Percentiles rank a stretch among this genome's conserved stretches.
Evolutionary conservation across 2,797 vertebrate genomes (phyloP).

Genomic region (Falco naumanni): DNA sequence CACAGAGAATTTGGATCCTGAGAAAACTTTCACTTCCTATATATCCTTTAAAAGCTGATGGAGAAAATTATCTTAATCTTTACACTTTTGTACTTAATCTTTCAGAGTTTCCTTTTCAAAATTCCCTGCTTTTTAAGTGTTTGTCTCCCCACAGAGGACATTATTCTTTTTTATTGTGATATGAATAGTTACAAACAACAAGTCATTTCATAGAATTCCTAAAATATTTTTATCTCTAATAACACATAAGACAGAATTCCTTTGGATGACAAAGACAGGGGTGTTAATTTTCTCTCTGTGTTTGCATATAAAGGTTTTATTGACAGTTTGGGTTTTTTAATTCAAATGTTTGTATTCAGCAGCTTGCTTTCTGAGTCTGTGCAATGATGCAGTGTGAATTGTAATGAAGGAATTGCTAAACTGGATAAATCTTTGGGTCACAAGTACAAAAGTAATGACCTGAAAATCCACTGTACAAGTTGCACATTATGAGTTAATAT

Average conservation of each 20-base stretch:
- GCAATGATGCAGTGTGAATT: neutral
- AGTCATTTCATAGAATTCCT: neutral
- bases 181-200: neutral
- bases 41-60: neutral
- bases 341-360: conserved; percentile 11
- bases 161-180: neutral
- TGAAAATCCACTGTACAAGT: neutral
- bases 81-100: neutral
- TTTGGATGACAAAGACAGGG: neutral
- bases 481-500: neutral
- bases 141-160: neutral
- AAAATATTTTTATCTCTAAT: neutral
- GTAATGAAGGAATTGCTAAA: conserved; percentile 1
- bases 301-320: conserved; percentile 30
- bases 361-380: neutral
- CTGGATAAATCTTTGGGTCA: neutral
- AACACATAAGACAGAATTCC: neutral
- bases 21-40: neutral
- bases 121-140: neutral
- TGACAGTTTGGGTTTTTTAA: neutral
- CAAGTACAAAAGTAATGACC: neutral
- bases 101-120: neutral
- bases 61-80: neutral
- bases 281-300: neutral
- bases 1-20: neutral